A percentile compares a stretch with the other conserved stretches of the same genome.
These are phyloP conservation scores for Margarornis squamiger DNA, from an alignment of 2,797 vertebrate species.

Conservation along the genomic window DNA sequence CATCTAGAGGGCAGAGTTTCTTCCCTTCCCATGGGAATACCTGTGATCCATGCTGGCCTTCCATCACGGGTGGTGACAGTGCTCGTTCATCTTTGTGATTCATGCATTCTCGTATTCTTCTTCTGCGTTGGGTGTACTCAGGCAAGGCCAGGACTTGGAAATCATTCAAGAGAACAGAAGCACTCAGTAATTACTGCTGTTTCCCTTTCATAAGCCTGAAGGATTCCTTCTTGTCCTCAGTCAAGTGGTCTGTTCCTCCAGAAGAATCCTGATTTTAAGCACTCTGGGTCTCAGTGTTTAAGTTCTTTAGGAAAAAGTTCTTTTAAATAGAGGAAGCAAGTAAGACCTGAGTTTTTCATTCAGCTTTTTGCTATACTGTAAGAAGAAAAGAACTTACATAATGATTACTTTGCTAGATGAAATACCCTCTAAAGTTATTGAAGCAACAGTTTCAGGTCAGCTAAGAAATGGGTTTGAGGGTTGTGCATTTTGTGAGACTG, in stretches of 20 bases:
- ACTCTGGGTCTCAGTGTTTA: neutral
- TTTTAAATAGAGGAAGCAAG: neutral
- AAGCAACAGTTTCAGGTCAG: neutral
- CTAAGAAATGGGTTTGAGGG: neutral
- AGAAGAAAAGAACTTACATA: neutral
- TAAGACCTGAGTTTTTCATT: neutral
- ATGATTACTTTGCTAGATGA: neutral
- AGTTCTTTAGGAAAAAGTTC: neutral
- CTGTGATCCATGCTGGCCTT: neutral
- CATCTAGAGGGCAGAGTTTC: conserved; percentile 50
- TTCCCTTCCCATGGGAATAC: neutral
- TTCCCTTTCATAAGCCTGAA: neutral
- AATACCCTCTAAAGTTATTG: neutral
- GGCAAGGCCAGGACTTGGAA: neutral
- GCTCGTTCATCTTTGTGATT: neutral
- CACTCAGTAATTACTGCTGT: neutral
- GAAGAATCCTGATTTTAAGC: neutral
- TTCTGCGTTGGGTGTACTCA: neutral
- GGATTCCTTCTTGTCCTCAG: neutral
- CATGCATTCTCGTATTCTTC: neutral
- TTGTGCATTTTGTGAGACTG: neutral
- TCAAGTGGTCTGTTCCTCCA: neutral
- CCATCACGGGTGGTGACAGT: neutral
- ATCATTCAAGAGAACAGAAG: neutral
- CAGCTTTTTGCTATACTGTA: neutral